These are phyloP conservation scores for Fistularia commersonii DNA, from an alignment of 2,797 vertebrate species.

Conservation along the genomic window DNA sequence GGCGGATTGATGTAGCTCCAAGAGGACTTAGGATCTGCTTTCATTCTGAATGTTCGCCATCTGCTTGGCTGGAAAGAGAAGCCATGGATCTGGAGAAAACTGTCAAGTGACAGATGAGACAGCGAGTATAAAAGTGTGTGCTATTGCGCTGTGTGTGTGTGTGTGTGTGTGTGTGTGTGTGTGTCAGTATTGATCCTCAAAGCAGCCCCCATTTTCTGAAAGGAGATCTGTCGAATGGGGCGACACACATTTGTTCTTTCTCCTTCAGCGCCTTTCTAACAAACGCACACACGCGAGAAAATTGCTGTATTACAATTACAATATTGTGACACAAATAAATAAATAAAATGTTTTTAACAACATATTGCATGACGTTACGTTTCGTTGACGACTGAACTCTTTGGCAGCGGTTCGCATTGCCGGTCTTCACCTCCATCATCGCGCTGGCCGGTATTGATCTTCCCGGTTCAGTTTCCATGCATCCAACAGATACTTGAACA, in stretches of 20 bases:
- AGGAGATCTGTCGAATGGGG: constrained; percentile 61
- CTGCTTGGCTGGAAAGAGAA: constrained; percentile 66
- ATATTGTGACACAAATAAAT: constrained; percentile 21
- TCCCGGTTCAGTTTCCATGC: constrained; percentile 40
- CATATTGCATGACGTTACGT: neutral
- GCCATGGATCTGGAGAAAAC: constrained; percentile 54
- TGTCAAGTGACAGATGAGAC: constrained; percentile 71
- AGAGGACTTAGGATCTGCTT: constrained; percentile 70
- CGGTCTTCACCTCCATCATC: constrained; percentile 20
- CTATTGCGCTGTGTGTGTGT: constrained; percentile 20
- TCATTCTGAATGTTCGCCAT: constrained; percentile 73
- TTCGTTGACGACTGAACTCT: neutral
- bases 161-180: no score
- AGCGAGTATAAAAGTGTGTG: constrained; percentile 36
- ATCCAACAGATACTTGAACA: constrained; percentile 15
- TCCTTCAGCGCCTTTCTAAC: constrained; percentile 5
- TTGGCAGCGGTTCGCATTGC: no score
- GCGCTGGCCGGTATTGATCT: constrained; percentile 30
- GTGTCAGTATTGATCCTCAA: constrained; percentile 68
- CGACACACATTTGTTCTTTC: constrained; percentile 48
- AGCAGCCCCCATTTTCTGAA: constrained; percentile 64
- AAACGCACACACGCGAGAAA: constrained; percentile 9
- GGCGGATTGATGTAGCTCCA: constrained; percentile 64
- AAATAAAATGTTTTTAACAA: no score
- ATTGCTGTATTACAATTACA: constrained; percentile 18